Conservation (phyloP, 2,888 invertebrate genomes). For the Macrosiphum euphorbiae region DNA sequence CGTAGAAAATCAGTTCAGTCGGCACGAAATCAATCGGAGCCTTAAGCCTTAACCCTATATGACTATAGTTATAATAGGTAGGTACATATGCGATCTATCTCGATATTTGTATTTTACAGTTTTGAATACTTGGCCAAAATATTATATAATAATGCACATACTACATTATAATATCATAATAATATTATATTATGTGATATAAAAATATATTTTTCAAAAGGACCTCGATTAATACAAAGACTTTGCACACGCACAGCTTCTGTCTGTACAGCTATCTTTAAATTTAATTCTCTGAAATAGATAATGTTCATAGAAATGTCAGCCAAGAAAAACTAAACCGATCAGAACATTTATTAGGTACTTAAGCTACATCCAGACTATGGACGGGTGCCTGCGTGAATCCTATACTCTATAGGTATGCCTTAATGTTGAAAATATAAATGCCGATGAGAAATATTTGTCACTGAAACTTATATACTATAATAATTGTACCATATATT, state of each 20-base stretch:
- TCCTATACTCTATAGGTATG: neutral
- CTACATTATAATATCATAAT: neutral
- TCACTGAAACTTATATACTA: neutral
- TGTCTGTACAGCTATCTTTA: neutral
- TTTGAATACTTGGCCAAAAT: neutral
- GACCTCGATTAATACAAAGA: neutral
- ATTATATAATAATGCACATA: neutral
- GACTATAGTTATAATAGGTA: neutral
- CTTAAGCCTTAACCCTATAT: neutral
- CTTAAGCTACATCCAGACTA: neutral
- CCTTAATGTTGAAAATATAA: neutral
- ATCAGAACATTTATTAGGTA: neutral
- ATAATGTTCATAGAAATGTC: neutral
- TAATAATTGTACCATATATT: neutral
- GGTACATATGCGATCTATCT: neutral
- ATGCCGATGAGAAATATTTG: neutral
- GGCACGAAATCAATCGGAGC: neutral
- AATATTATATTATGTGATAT: neutral
- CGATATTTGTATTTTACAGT: neutral
- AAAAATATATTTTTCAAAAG: neutral
- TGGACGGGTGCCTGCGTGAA: neutral
- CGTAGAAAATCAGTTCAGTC: neutral
- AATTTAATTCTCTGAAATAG: neutral
- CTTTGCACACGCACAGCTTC: neutral
- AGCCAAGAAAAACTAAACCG: neutral